These are phyloP conservation scores for Dryas iulia DNA, from an alignment of 1,140 invertebrate genomes.

Conservation along the genomic window DNA sequence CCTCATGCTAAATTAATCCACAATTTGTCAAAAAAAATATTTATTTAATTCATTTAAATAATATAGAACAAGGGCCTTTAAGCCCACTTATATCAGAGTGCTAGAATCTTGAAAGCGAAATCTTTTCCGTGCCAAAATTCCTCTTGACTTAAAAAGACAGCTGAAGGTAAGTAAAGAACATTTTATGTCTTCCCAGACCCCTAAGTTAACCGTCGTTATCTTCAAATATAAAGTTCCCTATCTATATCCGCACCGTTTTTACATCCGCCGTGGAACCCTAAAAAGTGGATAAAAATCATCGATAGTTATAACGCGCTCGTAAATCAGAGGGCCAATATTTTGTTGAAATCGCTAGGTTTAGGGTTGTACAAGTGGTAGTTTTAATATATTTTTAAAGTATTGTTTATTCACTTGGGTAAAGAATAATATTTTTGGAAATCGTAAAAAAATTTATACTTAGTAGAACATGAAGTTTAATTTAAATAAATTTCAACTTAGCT, in stretches of 20 bases:
- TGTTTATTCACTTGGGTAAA: too few relatives aligned
- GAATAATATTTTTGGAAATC: too few relatives aligned
- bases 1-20: too few relatives aligned
- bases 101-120: not conserved
- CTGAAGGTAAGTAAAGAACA: conserved; percentile 6
- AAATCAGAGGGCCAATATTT: conserved; percentile 30
- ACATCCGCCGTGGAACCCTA: conserved; percentile 19
- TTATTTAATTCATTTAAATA: not conserved
- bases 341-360: conserved; percentile 23
- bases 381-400: too few relatives aligned
- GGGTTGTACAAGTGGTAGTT: conserved; percentile 6
- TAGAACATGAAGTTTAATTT: too few relatives aligned
- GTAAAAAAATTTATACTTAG: too few relatives aligned
- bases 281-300: conserved; percentile 29
- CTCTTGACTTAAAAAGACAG: conserved; percentile 7
- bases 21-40: too few relatives aligned
- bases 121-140: not conserved
- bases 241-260: conserved; percentile 16
- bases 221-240: conserved; percentile 23
- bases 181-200: conserved; percentile 9
- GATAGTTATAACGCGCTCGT: conserved; percentile 26
- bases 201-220: conserved; percentile 17
- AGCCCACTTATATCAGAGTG: not conserved
- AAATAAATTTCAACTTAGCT: too few relatives aligned
- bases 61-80: not conserved